These are phyloP conservation scores for Malurus alboscapulatus DNA, from an alignment of 2,113 vertebrate genomes.

Conservation along the genomic window DNA sequence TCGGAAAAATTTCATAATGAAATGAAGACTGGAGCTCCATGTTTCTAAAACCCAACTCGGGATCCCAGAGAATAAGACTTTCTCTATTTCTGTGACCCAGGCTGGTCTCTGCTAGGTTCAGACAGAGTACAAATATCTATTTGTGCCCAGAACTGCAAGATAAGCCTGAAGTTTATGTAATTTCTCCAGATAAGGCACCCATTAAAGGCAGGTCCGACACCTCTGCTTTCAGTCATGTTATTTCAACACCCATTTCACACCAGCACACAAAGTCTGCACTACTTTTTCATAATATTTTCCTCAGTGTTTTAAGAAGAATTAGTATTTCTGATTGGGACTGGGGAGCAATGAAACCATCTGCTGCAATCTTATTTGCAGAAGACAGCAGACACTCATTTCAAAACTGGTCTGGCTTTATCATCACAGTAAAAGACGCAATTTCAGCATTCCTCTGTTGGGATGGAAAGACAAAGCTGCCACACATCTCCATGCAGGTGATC, in stretches of 20 bases:
- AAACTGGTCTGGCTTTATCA: neutral
- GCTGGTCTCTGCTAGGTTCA: neutral
- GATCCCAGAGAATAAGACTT: neutral
- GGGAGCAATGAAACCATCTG: neutral
- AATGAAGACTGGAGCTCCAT: neutral
- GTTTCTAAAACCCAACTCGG: neutral
- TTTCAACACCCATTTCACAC: neutral
- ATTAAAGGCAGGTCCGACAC: neutral
- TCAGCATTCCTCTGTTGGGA: neutral
- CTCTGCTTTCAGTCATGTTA: neutral
- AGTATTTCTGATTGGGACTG: neutral
- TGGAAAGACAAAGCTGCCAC: neutral
- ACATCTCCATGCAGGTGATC: neutral
- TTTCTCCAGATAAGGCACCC: neutral
- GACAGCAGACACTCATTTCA: neutral
- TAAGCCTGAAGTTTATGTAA: neutral
- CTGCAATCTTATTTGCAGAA: neutral
- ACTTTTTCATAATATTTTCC: neutral
- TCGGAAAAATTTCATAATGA: neutral
- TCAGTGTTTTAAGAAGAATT: neutral
- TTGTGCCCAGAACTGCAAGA: neutral
- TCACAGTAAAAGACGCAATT: neutral
- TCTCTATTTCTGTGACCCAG: neutral
- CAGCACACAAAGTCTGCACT: rapidly evolving
- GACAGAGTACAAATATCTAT: neutral